Conservation (phyloP, 2,113 vertebrate species). For the Equus quagga region DNA sequence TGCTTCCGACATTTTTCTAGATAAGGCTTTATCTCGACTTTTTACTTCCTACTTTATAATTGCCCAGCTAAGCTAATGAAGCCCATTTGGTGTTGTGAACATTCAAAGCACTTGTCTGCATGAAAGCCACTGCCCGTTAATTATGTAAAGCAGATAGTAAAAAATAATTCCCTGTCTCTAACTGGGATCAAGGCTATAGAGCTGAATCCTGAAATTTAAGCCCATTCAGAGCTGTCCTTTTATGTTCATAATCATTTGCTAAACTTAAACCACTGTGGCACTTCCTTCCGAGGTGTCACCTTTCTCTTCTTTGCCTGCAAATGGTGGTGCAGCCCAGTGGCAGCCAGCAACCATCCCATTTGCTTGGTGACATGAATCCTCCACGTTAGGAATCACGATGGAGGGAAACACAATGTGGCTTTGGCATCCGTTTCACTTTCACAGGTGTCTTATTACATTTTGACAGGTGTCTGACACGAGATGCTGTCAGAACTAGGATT, state of each 20-base stretch:
- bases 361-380: constrained; percentile 54
- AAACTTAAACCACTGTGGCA: background rate
- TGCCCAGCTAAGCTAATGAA: constrained; percentile 64
- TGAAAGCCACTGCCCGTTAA: constrained; percentile 70
- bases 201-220: background rate
- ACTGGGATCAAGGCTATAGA: background rate
- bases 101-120: constrained; percentile 54
- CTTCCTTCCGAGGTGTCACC: background rate
- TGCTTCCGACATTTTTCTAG: constrained; percentile 30
- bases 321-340: background rate
- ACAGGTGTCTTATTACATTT: constrained; percentile 80
- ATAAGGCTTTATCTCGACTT: constrained; percentile 57
- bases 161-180: constrained; percentile 65
- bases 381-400: constrained; percentile 65
- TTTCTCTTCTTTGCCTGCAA: background rate
- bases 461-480: constrained; percentile 83
- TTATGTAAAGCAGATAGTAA: constrained; percentile 77
- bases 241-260: background rate
- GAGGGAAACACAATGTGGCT: constrained; percentile 75
- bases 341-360: constrained; percentile 38
- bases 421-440: constrained; percentile 82
- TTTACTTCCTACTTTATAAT: constrained; percentile 49
- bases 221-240: background rate
- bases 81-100: constrained; percentile 52
- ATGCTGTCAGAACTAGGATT: constrained; percentile 78